Conservation (phyloP, 2,888 invertebrate genomes). For the Drosophila monieri region DNA sequence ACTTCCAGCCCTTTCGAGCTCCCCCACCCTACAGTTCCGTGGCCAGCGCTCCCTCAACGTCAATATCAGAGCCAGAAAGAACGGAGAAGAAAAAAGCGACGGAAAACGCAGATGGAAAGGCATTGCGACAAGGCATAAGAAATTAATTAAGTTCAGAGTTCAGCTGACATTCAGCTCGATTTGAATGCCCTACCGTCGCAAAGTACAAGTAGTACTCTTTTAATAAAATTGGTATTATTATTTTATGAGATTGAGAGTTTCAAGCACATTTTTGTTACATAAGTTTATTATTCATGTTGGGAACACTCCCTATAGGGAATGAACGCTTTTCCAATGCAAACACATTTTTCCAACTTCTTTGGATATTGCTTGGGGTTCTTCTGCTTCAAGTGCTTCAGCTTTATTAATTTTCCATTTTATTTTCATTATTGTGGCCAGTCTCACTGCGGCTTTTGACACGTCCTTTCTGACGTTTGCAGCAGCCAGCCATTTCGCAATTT, state of each 20-base stretch:
- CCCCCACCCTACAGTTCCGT: not conserved
- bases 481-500: slow-evolving; percentile 9
- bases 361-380: slow-evolving; percentile 3
- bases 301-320: too few species aligned
- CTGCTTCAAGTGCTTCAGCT: slow-evolving; percentile 10
- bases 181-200: not conserved
- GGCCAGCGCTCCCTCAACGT: slow-evolving; percentile 15
- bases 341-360: not conserved
- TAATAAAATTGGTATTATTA: not conserved
- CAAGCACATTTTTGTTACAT: not conserved
- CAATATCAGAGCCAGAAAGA: slow-evolving; percentile 27
- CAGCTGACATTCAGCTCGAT: slow-evolving; percentile 1
- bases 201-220: not conserved
- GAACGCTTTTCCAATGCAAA: not conserved
- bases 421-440: slow-evolving; percentile 19
- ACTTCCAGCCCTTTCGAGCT: slow-evolving; percentile 2
- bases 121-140: slow-evolving; percentile 40
- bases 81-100: slow-evolving; percentile 7
- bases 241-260: not conserved
- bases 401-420: slow-evolving; percentile 33
- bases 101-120: slow-evolving; percentile 11
- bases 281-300: too few species aligned
- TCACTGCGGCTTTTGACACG: slow-evolving; percentile 3
- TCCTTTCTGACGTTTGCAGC: slow-evolving; percentile 1
- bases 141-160: slow-evolving; percentile 56